Conservation (phyloP, 2,797 vertebrate genomes). For the Neosilurus hyrtlii region DNA sequence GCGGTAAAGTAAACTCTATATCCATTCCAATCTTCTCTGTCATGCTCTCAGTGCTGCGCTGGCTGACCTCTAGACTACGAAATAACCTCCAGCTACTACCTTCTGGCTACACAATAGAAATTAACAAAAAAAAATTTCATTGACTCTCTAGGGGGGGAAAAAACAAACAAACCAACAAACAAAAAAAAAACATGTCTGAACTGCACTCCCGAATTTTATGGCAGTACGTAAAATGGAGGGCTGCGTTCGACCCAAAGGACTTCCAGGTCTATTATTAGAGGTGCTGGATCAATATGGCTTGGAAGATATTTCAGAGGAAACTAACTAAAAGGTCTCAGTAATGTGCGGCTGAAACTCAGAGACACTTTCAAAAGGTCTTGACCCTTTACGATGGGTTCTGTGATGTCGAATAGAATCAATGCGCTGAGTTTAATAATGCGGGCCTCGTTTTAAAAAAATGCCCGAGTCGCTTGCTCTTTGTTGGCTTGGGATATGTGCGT, state of each 20-base stretch:
- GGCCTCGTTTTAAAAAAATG: not conserved
- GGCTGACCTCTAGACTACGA: constrained; percentile 3
- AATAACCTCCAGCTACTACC: not conserved
- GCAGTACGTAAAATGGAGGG: constrained; percentile 13
- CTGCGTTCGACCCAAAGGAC: constrained; percentile 6
- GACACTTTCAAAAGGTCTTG: not conserved
- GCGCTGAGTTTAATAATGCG: not conserved
- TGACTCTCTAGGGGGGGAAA: not conserved
- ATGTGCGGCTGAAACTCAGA: constrained; percentile 5
- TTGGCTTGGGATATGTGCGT: not conserved
- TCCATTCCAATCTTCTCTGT: not conserved
- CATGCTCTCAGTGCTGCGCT: not conserved
- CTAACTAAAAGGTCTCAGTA: constrained; percentile 13
- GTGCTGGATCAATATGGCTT: constrained; percentile 21
- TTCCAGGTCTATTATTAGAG: constrained; percentile 27
- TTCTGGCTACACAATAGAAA: not conserved
- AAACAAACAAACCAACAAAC: not conserved
- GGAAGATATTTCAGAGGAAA: constrained; percentile 16
- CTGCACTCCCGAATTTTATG: constrained; percentile 1
- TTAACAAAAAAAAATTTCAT: constrained; percentile 6
- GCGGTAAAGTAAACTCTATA: no score
- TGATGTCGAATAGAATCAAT: constrained; percentile 10
- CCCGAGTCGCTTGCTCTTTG: not conserved
- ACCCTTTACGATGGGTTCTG: not conserved
- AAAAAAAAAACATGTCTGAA: not conserved